A percentile compares a stretch with the other conserved stretches of the same genome.
These are phyloP conservation scores for Scaptomyza cyrtandrae DNA, from an alignment of 2,888 invertebrate genomes.

Conservation along the genomic window DNA sequence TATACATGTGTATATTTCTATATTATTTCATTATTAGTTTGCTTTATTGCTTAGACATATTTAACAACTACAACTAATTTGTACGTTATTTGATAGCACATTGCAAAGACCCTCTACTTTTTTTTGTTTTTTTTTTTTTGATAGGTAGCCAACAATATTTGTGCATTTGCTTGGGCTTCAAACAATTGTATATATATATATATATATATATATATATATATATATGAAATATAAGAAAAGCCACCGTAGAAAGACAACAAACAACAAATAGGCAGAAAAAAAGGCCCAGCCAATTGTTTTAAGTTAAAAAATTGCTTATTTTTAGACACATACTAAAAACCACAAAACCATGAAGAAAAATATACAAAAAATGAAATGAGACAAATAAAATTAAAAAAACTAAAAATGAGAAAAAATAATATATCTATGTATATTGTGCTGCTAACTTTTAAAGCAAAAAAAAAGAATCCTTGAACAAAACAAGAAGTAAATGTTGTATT, in stretches of 20 bases:
- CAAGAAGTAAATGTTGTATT: constrained; percentile 17
- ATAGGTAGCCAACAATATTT: constrained; percentile 6
- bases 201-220: neutral
- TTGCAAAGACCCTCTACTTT: neutral
- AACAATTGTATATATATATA: neutral
- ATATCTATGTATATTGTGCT: constrained; percentile 1
- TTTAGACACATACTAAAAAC: constrained; percentile 19
- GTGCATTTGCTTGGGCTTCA: neutral
- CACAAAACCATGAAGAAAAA: neutral
- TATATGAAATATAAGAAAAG: neutral
- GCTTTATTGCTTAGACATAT: constrained; percentile 42
- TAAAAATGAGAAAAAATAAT: constrained; percentile 10
- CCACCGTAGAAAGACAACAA: constrained; percentile 10
- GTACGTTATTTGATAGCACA: constrained; percentile 7
- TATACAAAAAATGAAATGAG: constrained; percentile 4
- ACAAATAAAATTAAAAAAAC: constrained; percentile 1
- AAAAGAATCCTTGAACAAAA: neutral
- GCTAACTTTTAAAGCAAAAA: constrained; percentile 13
- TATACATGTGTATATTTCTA: constrained; percentile 7
- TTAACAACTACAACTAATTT: constrained; percentile 17
- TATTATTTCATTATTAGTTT: constrained; percentile 19
- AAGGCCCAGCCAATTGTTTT: constrained; percentile 12
- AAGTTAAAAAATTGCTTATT: constrained; percentile 26
- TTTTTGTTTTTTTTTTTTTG: neutral
- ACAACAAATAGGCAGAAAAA: constrained; percentile 15